A percentile compares a stretch with the other conserved stretches of the same genome.
Conservation (phyloP, 1,140 invertebrate species). For the Heliconius melpomene region DNA sequence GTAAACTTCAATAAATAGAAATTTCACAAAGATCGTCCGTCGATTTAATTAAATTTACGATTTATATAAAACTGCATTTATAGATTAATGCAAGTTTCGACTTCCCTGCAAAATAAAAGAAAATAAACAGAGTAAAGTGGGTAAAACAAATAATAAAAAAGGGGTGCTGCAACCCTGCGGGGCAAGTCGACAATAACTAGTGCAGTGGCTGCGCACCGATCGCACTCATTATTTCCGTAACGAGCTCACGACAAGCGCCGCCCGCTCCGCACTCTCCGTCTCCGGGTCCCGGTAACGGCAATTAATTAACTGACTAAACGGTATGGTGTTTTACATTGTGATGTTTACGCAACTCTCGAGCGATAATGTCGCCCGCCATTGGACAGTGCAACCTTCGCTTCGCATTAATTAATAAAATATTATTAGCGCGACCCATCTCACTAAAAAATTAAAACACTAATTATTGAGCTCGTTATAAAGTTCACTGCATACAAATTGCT, state of each 20-base stretch:
- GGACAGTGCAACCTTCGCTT: conserved; percentile 57
- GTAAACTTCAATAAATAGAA: conserved; percentile 30
- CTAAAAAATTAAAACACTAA: conserved; percentile 76
- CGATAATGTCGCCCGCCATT: conserved; percentile 73
- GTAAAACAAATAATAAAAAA: conserved; percentile 33
- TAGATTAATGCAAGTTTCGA: conserved; percentile 18
- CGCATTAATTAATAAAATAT: conserved; percentile 78
- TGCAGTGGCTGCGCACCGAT: conserved; percentile 56
- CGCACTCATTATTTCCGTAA: conserved; percentile 75
- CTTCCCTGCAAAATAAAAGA: neutral
- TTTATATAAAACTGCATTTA: neutral
- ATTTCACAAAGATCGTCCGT: conserved; percentile 21
- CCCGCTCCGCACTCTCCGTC: conserved; percentile 49
- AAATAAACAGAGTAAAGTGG: conserved; percentile 25
- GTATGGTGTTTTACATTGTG: conserved; percentile 78
- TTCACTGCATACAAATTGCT: conserved; percentile 70
- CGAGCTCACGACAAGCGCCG: conserved; percentile 64
- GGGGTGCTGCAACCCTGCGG: conserved; percentile 41
- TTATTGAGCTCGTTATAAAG: conserved; percentile 69
- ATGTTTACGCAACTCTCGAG: conserved; percentile 77
- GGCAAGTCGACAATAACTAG: conserved; percentile 38
- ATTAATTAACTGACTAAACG: conserved; percentile 80
- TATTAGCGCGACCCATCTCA: conserved; percentile 66
- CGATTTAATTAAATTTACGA: conserved; percentile 10
- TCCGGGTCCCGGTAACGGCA: conserved; percentile 61